Base-by-base conservation (phyloP, 2,113 vertebrate species). In the Heloderma charlesbogerti region DNA sequence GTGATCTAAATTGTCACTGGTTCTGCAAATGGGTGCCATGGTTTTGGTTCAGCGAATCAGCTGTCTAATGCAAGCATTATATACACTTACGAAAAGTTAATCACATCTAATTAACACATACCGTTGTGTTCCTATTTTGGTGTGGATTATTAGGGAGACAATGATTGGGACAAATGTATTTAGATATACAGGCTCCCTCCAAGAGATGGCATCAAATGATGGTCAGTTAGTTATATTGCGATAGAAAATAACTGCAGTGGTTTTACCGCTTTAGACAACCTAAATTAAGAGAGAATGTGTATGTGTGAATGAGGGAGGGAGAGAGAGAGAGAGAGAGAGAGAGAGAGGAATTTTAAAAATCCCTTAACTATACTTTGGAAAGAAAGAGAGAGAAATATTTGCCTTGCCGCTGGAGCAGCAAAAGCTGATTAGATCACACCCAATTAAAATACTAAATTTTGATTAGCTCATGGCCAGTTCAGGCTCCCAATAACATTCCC, bases 371-470 rank as follows among this genome's bases (percentile, higher is more conserved):
- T 94, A 86, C 91, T 67, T 93, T 63, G 6, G n/a, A 95, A 96
- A 95, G 89, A 37, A 57, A 91, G 86, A 40, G 45, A 40, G 45
- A 78, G 89, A 92, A 82, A 18, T 31, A 43, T 74, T 75, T 87
- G 60, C 0, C 16, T 89, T 88, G 90, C 88, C 48, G 27, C 75
- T 89, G 74, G 67, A 93, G 27, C 45, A 92, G 48, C 69, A 75
- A 94, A 96, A 96, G 88, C 48, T 94, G 94, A 94, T 96, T 96
- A 95, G 79, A 93, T 95, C 89, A 91, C 66, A 89, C 86, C 92
- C 96, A 94, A 95, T 94, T 95, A 96, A 96, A 97, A 94, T 67
- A 57, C 75, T 92, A 74, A 83, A 90, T 75, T 94, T 94, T 93
- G 91, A 91, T 88, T 90, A 51, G 81, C 43, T 94, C 34, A 18